These are phyloP conservation scores for Epicampocera succincta DNA, from an alignment of 2,888 invertebrate species.

Conservation along the genomic window DNA sequence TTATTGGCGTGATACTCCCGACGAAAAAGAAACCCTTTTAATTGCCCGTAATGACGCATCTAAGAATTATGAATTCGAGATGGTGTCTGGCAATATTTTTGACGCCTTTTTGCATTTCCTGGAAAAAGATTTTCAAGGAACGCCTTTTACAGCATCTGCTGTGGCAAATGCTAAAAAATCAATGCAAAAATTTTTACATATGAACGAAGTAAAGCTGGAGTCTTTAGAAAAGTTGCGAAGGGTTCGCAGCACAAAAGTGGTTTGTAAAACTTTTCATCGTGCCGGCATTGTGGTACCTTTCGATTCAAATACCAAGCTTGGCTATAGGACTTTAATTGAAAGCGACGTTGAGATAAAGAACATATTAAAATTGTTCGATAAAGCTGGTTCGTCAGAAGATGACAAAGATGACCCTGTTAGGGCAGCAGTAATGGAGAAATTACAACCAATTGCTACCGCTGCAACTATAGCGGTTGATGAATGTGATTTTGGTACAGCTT, in stretches of 20 bases:
- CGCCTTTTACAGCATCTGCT: conserved; percentile 86
- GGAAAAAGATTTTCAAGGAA: conserved; percentile 76
- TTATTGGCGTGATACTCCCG: conserved; percentile 93
- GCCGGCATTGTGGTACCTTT: conserved; percentile 93
- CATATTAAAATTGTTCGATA: conserved; percentile 85
- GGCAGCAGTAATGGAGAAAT: conserved; percentile 84
- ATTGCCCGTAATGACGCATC: conserved; percentile 89
- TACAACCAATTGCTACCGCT: conserved; percentile 91
- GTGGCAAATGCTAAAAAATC: conserved; percentile 84
- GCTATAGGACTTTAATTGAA: conserved; percentile 90
- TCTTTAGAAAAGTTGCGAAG: conserved; percentile 84
- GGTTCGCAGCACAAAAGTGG: conserved; percentile 84
- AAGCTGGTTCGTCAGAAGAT: conserved; percentile 83
- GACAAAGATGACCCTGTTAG: conserved; percentile 82
- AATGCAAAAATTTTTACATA: conserved; percentile 85
- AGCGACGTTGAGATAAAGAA: conserved; percentile 87
- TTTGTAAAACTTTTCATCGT: conserved; percentile 89
- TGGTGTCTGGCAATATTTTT: conserved; percentile 84
- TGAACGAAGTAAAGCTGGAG: conserved; percentile 84
- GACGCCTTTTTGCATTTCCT: conserved; percentile 78
- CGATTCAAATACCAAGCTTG: conserved; percentile 89
- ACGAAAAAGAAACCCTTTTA: conserved; percentile 86
- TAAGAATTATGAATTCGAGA: conserved; percentile 86
- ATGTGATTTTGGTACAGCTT: conserved; percentile 95
- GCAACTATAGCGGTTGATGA: conserved; percentile 91